A percentile compares a stretch with the other conserved stretches of the same genome.
These are phyloP conservation scores for Oncopodura yosiiana DNA, from an alignment of 1,140 invertebrate species.

Conservation along the genomic window DNA sequence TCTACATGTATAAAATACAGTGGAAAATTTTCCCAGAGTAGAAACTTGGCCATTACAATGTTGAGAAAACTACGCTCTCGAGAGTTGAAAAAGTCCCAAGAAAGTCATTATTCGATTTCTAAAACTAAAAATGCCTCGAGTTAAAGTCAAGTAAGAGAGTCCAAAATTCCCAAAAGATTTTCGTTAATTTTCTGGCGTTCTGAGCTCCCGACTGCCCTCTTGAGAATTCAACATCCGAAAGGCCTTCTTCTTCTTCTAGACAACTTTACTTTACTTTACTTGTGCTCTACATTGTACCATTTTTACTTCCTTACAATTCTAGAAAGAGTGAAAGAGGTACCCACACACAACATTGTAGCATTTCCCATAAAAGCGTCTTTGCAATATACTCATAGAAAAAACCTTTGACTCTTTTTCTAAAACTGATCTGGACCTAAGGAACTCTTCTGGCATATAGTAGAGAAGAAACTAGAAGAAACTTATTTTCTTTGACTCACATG, in stretches of 20 bases:
- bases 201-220: slow-evolving; percentile 55
- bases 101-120: slow-evolving; percentile 39
- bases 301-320: neutral
- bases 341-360: no score
- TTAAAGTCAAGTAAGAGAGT: slow-evolving; percentile 34
- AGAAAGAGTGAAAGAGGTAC: no score
- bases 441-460: no score
- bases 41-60: slow-evolving; percentile 36
- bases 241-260: slow-evolving; percentile 30
- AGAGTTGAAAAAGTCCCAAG: slow-evolving; percentile 34
- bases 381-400: neutral
- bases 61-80: slow-evolving; percentile 35
- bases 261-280: slow-evolving; percentile 30
- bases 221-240: slow-evolving; percentile 40
- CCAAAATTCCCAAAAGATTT: slow-evolving; percentile 51
- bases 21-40: slow-evolving; percentile 28
- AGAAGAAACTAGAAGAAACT: no score
- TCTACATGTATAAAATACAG: slow-evolving; percentile 33
- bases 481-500: no score
- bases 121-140: slow-evolving; percentile 37
- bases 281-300: slow-evolving; percentile 5
- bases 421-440: no score
- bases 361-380: neutral
- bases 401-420: neutral
- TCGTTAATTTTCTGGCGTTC: slow-evolving; percentile 61